Percentiles rank a stretch among this genome's conserved stretches.
phyloP scores from a whole-genome alignment of 37 sponge, comb jelly and placozoan genomes.

The Aplysina aerophoba region DNA sequence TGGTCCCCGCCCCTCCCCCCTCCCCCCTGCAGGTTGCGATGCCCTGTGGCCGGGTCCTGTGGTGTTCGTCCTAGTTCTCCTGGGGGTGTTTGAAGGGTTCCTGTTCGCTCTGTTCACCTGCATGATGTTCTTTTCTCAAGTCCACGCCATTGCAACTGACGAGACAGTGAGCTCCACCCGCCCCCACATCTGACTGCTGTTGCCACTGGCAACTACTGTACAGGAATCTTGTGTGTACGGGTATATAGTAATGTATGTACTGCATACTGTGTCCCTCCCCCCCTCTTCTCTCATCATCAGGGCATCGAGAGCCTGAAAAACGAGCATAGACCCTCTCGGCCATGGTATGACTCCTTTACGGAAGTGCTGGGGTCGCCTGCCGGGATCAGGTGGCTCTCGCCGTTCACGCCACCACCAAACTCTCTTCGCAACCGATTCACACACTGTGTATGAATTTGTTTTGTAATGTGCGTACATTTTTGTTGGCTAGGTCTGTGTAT shows the following conservation, averaged over 20 bases:
- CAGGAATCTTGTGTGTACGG: too few relatives aligned
- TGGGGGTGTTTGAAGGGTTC: constrained; percentile 92
- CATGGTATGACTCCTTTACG: constrained; percentile 72
- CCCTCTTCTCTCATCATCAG: constrained; percentile 16
- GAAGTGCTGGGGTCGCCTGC: constrained; percentile 86
- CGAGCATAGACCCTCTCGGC: constrained; percentile 50
- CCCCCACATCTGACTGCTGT: too few relatives aligned
- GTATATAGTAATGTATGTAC: too few relatives aligned
- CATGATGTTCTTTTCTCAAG: constrained; percentile 96
- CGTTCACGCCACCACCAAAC: constrained; percentile 74
- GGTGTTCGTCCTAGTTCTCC: constrained; percentile 81
- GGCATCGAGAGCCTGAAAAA: constrained; percentile 86
- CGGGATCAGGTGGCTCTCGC: constrained; percentile 82
- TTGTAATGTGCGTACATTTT: neutral
- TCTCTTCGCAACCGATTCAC: constrained; percentile 13
- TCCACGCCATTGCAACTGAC: constrained; percentile 91
- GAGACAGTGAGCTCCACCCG: constrained; percentile 83
- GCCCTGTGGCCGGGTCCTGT: constrained; percentile 81
- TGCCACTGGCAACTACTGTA: too few relatives aligned
- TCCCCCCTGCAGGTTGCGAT: constrained; percentile 76
- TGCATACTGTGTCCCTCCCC: too few relatives aligned
- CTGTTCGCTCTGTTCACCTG: constrained; percentile 96
- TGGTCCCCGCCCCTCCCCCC: neutral
- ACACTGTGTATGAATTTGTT: constrained; percentile 30
- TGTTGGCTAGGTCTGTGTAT: neutral